Evolutionary conservation across 2,797 vertebrate species (phyloP), one percentile per base, ranked within the genome.

Genomic region (Morus bassanus): DNA sequence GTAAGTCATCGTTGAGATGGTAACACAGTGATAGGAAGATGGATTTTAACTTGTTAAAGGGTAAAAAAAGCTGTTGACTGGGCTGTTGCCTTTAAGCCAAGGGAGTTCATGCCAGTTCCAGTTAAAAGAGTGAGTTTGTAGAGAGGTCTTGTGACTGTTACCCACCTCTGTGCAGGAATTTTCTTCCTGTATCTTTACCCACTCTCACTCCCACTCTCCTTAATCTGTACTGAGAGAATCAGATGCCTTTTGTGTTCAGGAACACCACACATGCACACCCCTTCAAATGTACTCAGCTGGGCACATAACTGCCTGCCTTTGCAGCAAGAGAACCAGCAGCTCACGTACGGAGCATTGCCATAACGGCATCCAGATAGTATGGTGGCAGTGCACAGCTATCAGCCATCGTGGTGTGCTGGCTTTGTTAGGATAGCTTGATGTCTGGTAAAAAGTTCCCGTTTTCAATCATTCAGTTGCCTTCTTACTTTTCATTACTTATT

Each of bases 331-430:
- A 41, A 88, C 27, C 50, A 50, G 45, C 60, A 86, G 75, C 63
- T 92, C 10, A 0, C 35, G 5, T n/a, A 11, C 0, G 6, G 60
- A 93, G 53, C 79, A 19, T 15, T 3, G 0, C 31, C 28, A 0
- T 18, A 19, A 31, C 1, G 0, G 64, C 51, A 60, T 65, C 35
- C 23, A 43, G 30, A 22, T 14, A 72, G 14, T 2, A 25, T 0
- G 18, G 18, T 23, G 57, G 63, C 54, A 76, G 25, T 2, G 6
- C 51, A 9, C 35, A 63, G 76, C 86, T 18, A 28, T 27, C 24
- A 3, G 28, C 70, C 45, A 28, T 17, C 0, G 0, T 15, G 16
- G 23, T 24, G 25, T 45, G 51, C 64, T 46, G 60, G 19, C 48
- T n/a, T 30, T 1, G 0, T 61, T 48, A 61, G 54, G 15, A 17